These are phyloP conservation scores for Tenthredo livida DNA, from an alignment of 2,888 invertebrate genomes.

Conservation along the genomic window DNA sequence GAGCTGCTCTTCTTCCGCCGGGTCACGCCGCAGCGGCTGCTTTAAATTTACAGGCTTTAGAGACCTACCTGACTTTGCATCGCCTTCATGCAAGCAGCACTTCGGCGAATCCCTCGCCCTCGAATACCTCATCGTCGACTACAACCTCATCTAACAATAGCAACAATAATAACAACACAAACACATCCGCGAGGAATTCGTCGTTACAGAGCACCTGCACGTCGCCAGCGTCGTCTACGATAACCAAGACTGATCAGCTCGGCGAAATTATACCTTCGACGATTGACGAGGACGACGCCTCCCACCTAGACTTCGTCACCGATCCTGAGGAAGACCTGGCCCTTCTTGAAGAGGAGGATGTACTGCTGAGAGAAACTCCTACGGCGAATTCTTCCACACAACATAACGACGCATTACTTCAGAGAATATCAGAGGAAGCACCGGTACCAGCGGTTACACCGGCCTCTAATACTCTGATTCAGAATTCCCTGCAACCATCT, in stretches of 20 bases:
- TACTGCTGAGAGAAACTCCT: slow-evolving; percentile 64
- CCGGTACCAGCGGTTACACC: slow-evolving; percentile 61
- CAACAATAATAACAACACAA: slow-evolving; percentile 36
- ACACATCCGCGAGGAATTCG: slow-evolving; percentile 35
- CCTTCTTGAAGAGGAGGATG: slow-evolving; percentile 87
- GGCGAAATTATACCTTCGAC: slow-evolving; percentile 59
- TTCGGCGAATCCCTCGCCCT: slow-evolving; percentile 75
- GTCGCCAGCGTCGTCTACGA: slow-evolving; percentile 41
- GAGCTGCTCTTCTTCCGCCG: slow-evolving; percentile 89
- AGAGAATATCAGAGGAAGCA: slow-evolving; percentile 66
- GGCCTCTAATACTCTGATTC: slow-evolving; percentile 60
- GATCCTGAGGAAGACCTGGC: slow-evolving; percentile 85
- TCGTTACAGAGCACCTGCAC: slow-evolving; percentile 41
- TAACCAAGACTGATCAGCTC: slow-evolving; percentile 57
- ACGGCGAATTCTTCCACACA: slow-evolving; percentile 56
- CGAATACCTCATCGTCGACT: slow-evolving; percentile 79
- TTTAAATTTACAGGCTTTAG: slow-evolving; percentile 90
- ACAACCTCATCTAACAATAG: slow-evolving; percentile 77
- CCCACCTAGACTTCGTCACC: slow-evolving; percentile 72
- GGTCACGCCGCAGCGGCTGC: slow-evolving; percentile 93
- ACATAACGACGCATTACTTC: slow-evolving; percentile 70
- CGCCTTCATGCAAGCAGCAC: slow-evolving; percentile 86
- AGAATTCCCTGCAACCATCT: slow-evolving; percentile 58
- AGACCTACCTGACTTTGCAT: slow-evolving; percentile 92
- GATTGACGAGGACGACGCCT: slow-evolving; percentile 65